Evolutionary conservation across 2,113 vertebrate species (phyloP).

Genomic region (Tachysurus fulvidraco): DNA sequence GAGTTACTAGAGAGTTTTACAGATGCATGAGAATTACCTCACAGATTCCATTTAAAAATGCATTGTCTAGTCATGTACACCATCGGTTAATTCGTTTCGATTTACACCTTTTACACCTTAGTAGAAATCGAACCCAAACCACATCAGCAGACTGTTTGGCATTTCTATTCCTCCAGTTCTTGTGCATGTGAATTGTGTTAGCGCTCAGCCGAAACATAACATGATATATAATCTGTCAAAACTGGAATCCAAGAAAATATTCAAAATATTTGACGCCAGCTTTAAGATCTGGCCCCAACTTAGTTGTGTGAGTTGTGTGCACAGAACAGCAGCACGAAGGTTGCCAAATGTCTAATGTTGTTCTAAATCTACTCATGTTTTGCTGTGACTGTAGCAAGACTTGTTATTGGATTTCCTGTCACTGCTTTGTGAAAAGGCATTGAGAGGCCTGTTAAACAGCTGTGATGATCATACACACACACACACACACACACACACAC

Average conservation of each 20-base stretch:
- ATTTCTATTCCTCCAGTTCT: background rate
- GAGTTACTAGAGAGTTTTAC: too few species aligned
- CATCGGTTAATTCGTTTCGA: background rate
- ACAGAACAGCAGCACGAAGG: background rate
- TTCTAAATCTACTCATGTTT: background rate
- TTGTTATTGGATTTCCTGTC: slow-evolving; percentile 38
- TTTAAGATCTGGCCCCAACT: background rate
- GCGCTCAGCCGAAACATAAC: background rate
- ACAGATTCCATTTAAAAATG: background rate
- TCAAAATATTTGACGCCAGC: background rate
- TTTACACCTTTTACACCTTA: background rate
- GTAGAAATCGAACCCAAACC: background rate
- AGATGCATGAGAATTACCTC: too few species aligned
- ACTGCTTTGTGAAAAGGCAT: slow-evolving; percentile 37
- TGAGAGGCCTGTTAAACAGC: slow-evolving; percentile 25
- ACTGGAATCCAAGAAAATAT: background rate
- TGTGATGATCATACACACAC: background rate
- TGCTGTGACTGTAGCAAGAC: background rate
- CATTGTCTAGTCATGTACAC: too few species aligned
- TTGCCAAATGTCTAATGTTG: too few species aligned
- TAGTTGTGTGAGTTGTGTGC: background rate
- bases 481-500: background rate
- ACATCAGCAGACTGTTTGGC: background rate
- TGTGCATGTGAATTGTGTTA: background rate
- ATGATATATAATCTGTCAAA: background rate